These are phyloP conservation scores for Stegophylla sp. DNA, from an alignment of 2,888 invertebrate species.

Conservation along the genomic window DNA sequence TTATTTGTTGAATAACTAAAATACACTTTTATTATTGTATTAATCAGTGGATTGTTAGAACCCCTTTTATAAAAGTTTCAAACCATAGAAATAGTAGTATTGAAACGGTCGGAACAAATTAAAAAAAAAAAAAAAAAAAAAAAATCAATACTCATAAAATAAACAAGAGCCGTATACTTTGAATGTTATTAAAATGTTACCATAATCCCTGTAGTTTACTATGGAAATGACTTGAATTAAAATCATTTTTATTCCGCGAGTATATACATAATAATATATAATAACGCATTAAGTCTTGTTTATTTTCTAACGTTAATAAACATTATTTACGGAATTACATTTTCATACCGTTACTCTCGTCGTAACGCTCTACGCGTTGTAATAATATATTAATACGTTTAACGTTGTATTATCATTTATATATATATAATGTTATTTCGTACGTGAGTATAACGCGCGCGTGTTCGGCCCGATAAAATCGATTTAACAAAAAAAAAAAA, in stretches of 20 bases:
- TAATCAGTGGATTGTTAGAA: constrained; percentile 35
- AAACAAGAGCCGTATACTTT: constrained; percentile 48
- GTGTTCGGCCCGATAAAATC: too few species aligned
- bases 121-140: constrained; percentile 40
- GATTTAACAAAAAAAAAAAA: too few species aligned
- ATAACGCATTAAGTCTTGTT: constrained; percentile 28
- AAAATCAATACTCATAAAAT: constrained; percentile 57
- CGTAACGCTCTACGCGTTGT: too few species aligned
- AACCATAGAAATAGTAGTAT: constrained; percentile 46
- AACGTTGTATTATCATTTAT: too few species aligned
- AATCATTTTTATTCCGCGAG: constrained; percentile 35
- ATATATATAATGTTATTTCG: too few species aligned
- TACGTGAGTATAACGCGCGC: too few species aligned
- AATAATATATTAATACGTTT: too few species aligned
- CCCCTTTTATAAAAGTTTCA: constrained; percentile 50
- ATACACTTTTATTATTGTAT: constrained; percentile 47
- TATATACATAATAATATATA: too few species aligned
- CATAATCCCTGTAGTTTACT: constrained; percentile 52
- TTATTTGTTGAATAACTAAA: constrained; percentile 34
- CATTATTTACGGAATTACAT: background rate
- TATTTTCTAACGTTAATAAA: constrained; percentile 41
- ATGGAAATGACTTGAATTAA: constrained; percentile 42
- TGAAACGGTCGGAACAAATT: constrained; percentile 53
- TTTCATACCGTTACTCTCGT: background rate
- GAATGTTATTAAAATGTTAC: constrained; percentile 54